A percentile compares a stretch with the other conserved stretches of the same genome.
Evolutionary conservation across 1,140 invertebrate species (phyloP).

Genomic region (Hetaerina americana): DNA sequence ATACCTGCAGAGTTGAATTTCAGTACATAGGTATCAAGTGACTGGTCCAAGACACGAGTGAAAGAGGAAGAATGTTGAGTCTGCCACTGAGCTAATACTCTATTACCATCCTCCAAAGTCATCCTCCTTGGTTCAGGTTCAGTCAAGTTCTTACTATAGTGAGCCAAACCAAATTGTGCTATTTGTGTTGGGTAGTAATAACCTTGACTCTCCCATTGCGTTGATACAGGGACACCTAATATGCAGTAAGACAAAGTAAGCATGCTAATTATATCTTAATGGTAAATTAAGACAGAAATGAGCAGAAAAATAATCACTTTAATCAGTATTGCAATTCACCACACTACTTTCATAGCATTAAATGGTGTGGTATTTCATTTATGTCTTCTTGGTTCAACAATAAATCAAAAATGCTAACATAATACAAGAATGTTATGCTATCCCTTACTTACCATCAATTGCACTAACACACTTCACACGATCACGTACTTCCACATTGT

Average conservation of each 20-base stretch:
- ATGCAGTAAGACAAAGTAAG: neutral
- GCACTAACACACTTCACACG: conserved; percentile 92
- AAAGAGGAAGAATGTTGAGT: conserved; percentile 48
- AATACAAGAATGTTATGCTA: no score
- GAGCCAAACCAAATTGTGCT: conserved; percentile 91
- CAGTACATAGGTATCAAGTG: conserved; percentile 42
- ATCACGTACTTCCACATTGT: conserved; percentile 90
- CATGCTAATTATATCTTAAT: neutral
- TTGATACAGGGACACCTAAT: conserved; percentile 79
- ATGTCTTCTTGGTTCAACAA: no score
- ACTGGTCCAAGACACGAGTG: conserved; percentile 42
- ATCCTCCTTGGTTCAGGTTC: conserved; percentile 57
- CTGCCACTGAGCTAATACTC: conserved; percentile 47
- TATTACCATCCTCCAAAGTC: conserved; percentile 59
- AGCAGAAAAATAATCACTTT: neutral
- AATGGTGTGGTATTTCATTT: no score
- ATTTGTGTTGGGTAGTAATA: conserved; percentile 99
- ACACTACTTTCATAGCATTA: no score
- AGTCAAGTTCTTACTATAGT: conserved; percentile 89
- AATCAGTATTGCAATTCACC: no score
- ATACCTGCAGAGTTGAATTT: conserved; percentile 52
- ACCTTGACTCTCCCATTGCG: conserved; percentile 85
- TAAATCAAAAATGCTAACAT: no score
- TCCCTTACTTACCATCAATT: conserved; percentile 52
- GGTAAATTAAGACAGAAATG: neutral